Base-by-base conservation (phyloP, 2,888 invertebrate genomes). In the Teleogryllus oceanicus region DNA sequence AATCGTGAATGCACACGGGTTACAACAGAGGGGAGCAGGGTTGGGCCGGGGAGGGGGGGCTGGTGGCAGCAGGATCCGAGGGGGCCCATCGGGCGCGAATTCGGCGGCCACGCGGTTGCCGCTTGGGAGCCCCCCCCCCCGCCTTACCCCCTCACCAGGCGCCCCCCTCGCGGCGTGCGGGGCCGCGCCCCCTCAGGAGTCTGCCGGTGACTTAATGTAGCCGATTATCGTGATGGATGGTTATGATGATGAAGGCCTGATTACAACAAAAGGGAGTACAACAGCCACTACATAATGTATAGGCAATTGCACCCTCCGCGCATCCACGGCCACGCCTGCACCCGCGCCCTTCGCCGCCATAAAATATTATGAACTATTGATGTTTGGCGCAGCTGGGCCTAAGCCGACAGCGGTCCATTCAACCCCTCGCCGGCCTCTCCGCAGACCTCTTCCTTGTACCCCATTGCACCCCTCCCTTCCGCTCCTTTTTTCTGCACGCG, bases 331-430 rank as follows among this genome's bases (percentile, higher is more conserved):
- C 21, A 21, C 21, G 21, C 21, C 21, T 2, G 24, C 62, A 2
- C 62, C n/a, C 62, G 62, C 62, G 16, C 62, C 62, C 62, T n/a
- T n/a, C 62, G 11, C 49, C 78, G 49, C 49, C 74, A 80, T 78
- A 81, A 81, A 79, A 79, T 79, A 81, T 81, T 79, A 81, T 78
- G 81, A 78, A 79, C 79, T 79, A 81, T 79, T 79, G 81, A 78
- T 75, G 81, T 74, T 81, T 49, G 50, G 49, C 79, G 78, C 81
- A 81, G 81, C 81, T 81, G 81, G 62, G 13, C 8, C 4, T 13
- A 62, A 62, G 13, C 62, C n/a, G 62, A 62, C 62, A 62, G 37
- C 37, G 37, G 37, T 37, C 37, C 37, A 37, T 37, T 37, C 37
- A 37, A 8, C 37, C 37, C 24, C 37, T 37, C 37, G 5, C 5